phyloP scores from a whole-genome alignment of 2,113 vertebrate genomes.

The Oryzias curvinotus region DNA sequence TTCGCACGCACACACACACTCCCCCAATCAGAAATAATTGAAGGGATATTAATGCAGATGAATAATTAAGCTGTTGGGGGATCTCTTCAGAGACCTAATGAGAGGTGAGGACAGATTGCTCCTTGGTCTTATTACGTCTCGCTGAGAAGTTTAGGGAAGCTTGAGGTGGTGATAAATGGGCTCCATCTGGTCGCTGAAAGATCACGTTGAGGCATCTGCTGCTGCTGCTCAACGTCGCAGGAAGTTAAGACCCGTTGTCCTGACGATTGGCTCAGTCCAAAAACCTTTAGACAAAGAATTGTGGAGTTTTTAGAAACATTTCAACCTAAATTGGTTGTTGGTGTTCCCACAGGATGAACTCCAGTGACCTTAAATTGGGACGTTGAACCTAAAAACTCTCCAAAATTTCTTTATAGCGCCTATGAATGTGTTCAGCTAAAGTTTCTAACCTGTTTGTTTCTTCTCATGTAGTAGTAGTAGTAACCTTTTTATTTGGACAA shows the following conservation, averaged over 20 bases:
- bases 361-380: not conserved
- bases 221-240: not conserved
- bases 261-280: too few relatives aligned
- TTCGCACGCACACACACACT: conserved; percentile 42
- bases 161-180: conserved; percentile 53
- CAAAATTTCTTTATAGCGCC: not conserved
- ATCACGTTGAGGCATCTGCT: conserved; percentile 41
- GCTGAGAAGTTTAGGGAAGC: conserved; percentile 56
- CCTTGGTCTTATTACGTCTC: conserved; percentile 50
- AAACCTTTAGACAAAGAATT: not conserved
- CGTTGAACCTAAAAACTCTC: not conserved
- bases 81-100: conserved; percentile 63
- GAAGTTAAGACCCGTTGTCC: not conserved
- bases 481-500: too few relatives aligned
- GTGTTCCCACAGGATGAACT: not conserved
- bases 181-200: conserved; percentile 20
- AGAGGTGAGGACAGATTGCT: conserved; percentile 64
- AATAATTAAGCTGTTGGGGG: conserved; percentile 71
- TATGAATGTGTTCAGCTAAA: too few relatives aligned
- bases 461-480: too few relatives aligned
- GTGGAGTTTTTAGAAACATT: not conserved
- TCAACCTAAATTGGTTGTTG: not conserved
- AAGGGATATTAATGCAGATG: conserved; percentile 75
- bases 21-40: conserved; percentile 67
- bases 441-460: too few relatives aligned